Conservation (phyloP, 2,888 invertebrate genomes). For the Ichneumoninae sp. region DNA sequence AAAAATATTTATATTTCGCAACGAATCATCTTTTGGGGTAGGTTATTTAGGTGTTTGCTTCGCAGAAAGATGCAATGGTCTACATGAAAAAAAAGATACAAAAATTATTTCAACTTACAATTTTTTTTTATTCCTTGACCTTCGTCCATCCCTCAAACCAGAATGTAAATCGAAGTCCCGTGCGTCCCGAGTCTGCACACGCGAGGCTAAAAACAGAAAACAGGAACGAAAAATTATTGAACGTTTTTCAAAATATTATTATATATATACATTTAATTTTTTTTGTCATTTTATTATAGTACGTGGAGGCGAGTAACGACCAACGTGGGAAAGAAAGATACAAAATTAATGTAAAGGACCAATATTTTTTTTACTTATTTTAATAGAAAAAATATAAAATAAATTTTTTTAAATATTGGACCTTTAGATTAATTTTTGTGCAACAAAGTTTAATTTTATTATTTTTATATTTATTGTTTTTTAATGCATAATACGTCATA, state of each 20-base stretch:
- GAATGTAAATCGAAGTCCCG: not conserved
- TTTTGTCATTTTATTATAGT: not conserved
- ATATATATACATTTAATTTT: not conserved
- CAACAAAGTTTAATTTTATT: not conserved
- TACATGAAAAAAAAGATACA: not conserved
- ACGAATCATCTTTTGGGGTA: not conserved
- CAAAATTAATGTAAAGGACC: not conserved
- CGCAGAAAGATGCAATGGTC: not conserved
- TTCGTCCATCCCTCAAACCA: not conserved
- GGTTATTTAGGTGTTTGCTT: no score
- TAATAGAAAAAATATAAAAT: no score
- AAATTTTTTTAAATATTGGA: no score
- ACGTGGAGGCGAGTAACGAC: not conserved
- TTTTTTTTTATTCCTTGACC: slow-evolving; percentile 1
- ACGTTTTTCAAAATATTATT: not conserved
- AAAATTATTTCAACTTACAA: not conserved
- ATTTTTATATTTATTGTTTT: no score
- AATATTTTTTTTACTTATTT: not conserved
- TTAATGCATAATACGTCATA: no score
- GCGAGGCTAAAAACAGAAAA: not conserved
- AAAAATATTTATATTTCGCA: not conserved
- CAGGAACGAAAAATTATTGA: not conserved
- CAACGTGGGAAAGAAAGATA: not conserved
- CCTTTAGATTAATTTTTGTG: no score
- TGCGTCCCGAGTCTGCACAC: not conserved